phyloP scores from a whole-genome alignment of 2,797 vertebrate genomes.

The Bovichtus variegatus region DNA sequence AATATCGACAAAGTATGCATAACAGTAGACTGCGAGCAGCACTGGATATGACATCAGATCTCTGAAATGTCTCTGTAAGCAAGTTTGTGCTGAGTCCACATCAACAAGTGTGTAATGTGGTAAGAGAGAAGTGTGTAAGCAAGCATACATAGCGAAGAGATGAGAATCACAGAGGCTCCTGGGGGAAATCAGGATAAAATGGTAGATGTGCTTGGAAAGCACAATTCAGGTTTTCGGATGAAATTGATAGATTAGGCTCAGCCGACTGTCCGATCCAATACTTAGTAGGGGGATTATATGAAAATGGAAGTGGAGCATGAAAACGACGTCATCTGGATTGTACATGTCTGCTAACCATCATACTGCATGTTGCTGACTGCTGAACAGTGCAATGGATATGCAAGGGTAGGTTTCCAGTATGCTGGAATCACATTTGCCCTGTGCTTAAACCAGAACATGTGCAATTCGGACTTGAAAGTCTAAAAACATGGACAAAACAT shows the following conservation, averaged over 20 bases:
- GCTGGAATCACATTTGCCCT: not conserved
- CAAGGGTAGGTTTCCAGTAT: slow-evolving; percentile 11
- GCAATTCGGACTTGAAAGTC: not conserved
- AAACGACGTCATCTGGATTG: slow-evolving; percentile 42
- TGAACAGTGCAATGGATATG: slow-evolving; percentile 9
- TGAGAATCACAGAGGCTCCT: slow-evolving; percentile 71
- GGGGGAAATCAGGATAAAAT: slow-evolving; percentile 73
- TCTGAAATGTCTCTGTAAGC: slow-evolving; percentile 73
- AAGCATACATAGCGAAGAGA: slow-evolving; percentile 51
- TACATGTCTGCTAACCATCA: slow-evolving; percentile 36
- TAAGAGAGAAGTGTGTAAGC: slow-evolving; percentile 66
- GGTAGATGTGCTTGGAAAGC: slow-evolving; percentile 60
- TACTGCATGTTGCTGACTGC: slow-evolving; percentile 21
- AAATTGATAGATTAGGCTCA: slow-evolving; percentile 46
- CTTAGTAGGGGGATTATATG: slow-evolving; percentile 37
- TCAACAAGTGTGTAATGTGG: slow-evolving; percentile 76
- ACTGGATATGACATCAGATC: slow-evolving; percentile 78
- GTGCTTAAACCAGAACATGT: not conserved
- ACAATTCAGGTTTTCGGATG: slow-evolving; percentile 61
- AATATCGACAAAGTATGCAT: slow-evolving; percentile 61
- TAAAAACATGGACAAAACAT: not conserved
- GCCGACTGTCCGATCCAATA: slow-evolving; percentile 48
- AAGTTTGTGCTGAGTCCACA: slow-evolving; percentile 74
- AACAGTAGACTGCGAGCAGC: slow-evolving; percentile 41
- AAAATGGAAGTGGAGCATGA: slow-evolving; percentile 53